Conservation (phyloP, 2,113 vertebrate genomes). For the Acrocephalus arundinaceus region DNA sequence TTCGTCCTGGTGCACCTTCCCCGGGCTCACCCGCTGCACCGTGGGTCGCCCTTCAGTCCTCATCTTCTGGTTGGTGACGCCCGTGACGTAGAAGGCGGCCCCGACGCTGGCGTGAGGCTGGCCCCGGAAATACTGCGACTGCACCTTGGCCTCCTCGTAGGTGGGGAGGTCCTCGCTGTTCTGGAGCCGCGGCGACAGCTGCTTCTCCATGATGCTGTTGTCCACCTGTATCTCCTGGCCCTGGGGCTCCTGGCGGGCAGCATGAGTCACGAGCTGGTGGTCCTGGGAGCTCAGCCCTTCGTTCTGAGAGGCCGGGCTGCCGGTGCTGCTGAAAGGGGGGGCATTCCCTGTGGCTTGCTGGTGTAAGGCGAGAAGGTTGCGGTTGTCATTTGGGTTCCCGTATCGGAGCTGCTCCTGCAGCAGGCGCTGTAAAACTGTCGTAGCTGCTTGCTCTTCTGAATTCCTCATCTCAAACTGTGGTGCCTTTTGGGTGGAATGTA, state of each 20-base stretch:
- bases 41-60: conserved; percentile 93
- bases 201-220: conserved; percentile 89
- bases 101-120: conserved; percentile 85
- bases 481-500: conserved; percentile 85
- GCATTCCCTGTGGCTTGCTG: conserved; percentile 83
- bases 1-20: conserved; percentile 95
- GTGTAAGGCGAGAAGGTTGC: conserved; percentile 90
- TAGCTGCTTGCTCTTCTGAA: conserved; percentile 90
- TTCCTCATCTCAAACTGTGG: conserved; percentile 91
- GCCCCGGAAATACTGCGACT: conserved; percentile 95
- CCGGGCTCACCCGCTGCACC: conserved; percentile 86
- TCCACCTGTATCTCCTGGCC: conserved; percentile 97
- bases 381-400: conserved; percentile 85
- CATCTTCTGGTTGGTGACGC: conserved; percentile 88
- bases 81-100: conserved; percentile 92
- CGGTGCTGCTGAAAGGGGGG: conserved; percentile 74
- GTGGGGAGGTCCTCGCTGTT: conserved; percentile 93
- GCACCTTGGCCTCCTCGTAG: conserved; percentile 98
- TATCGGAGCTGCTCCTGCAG: conserved; percentile 98
- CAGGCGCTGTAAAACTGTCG: conserved; percentile 93
- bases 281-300: conserved; percentile 86
- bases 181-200: conserved; percentile 81
- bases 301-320: conserved; percentile 72
- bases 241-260: conserved; percentile 96
- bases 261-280: conserved; percentile 86